Evolutionary conservation across 2,113 vertebrate species (phyloP), one percentile per base, ranked within the genome.

Genomic region (Dipodomys stephensi): DNA sequence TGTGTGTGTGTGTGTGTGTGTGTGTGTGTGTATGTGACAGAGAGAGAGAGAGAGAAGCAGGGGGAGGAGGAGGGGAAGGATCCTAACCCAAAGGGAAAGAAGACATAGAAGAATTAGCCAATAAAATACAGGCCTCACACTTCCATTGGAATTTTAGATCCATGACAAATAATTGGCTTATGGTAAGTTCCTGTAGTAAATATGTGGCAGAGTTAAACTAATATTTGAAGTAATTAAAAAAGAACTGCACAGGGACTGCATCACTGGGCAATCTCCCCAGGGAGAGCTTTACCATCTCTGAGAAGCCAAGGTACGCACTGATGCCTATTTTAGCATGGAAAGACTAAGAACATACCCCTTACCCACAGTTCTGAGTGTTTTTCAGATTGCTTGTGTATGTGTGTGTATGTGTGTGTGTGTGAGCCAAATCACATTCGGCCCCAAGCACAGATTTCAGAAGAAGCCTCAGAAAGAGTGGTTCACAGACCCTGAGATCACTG

Each of bases 61-160:
- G 39, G 39, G 11, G 0, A 27, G 9, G 30, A 18, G 39, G 53
- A 13, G 15, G 12, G 53, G 15, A 57, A 57, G 13, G 4, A 4
- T 60, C 44, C 18, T 69, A 62, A 68, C 67, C 30, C 23, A 62
- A 74, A 85, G 32, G 22, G 30, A 85, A 10, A 78, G 22, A 79
- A 74, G 49, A 15, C 20, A 64, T 27, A 60, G 46, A 39, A 11
- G 27, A 68, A 15, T 79, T 73, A 74, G 35, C 32, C 74, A 92
- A 90, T 65, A 30, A 85, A 64, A 35, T 3, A 7, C 1, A 90
- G n/a, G n/a, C 19, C 11, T 18, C 9, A 67, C 57, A 5, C 44
- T 83, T 88, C n/a, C 12, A 30, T 32, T 35, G 64, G 68, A 68
- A 93, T 64, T 94, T 87, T 81, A 87, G 68, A 69, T n/a, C 65